Percentiles rank a stretch among this genome's conserved stretches.
Conservation (phyloP, 2,113 vertebrate species). For the Trogon surrucura region DNA sequence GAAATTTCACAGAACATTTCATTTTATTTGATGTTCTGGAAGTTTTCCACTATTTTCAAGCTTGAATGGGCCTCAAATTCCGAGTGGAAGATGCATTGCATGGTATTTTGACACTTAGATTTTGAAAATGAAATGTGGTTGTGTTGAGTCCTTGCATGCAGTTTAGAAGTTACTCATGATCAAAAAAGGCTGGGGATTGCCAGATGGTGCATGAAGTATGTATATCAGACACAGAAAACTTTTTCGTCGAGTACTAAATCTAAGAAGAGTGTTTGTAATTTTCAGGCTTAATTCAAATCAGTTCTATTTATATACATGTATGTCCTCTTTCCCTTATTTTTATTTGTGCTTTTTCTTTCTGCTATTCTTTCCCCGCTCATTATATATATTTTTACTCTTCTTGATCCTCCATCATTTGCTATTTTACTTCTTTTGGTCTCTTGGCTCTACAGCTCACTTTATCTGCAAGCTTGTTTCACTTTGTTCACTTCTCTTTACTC, state of each 20-base stretch:
- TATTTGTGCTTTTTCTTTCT: not conserved
- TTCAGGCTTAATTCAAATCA: not conserved
- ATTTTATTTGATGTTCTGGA: not conserved
- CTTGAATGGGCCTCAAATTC: not conserved
- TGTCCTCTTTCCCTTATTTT: not conserved
- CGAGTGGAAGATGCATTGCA: not conserved
- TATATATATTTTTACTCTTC: not conserved
- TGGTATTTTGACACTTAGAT: not conserved
- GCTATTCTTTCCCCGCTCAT: not conserved
- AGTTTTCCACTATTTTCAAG: not conserved
- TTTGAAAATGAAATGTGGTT: not conserved
- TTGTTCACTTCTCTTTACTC: not conserved
- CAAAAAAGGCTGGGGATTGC: not conserved
- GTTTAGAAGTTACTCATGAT: not conserved
- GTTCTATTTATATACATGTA: not conserved
- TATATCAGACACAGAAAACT: not conserved
- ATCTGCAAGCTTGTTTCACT: not conserved
- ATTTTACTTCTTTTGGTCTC: not conserved
- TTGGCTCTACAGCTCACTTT: not conserved
- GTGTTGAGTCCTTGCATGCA: not conserved
- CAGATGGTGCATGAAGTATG: not conserved
- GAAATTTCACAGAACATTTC: not conserved
- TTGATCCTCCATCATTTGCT: not conserved
- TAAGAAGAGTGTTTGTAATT: not conserved
- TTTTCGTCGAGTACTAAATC: not conserved